Evolutionary conservation across 2,888 invertebrate species (phyloP).

Genomic region (Sphaerophoria rueppellii): DNA sequence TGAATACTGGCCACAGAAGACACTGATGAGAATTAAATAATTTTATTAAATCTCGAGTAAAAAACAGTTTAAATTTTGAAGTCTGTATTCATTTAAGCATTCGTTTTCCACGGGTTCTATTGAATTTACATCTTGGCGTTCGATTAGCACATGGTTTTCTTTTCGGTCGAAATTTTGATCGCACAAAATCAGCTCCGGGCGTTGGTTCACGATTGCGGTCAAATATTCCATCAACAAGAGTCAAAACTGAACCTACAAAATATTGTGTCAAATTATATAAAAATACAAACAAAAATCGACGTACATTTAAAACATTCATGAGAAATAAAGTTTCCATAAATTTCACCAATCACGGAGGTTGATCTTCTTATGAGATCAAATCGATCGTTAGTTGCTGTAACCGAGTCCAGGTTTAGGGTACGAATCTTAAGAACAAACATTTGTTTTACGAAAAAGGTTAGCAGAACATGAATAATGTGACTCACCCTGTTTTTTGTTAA

Average conservation of each 20-base stretch:
- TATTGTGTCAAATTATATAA: neutral
- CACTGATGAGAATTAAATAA: no score
- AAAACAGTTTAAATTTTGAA: neutral
- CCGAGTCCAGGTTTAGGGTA: slow-evolving; percentile 7
- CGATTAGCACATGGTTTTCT: neutral
- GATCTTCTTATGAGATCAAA: slow-evolving; percentile 16
- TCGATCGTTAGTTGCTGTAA: neutral
- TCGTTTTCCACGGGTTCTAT: slow-evolving; percentile 15
- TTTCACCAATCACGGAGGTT: slow-evolving; percentile 32
- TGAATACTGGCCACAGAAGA: no score
- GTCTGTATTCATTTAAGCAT: neutral
- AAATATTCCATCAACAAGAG: slow-evolving; percentile 48
- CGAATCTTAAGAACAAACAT: slow-evolving; percentile 30
- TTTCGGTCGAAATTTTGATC: slow-evolving; percentile 44
- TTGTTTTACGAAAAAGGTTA: no score
- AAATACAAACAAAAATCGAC: neutral
- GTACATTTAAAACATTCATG: slow-evolving; percentile 28
- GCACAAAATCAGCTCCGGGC: slow-evolving; percentile 36
- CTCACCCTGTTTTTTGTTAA: slow-evolving; percentile 25
- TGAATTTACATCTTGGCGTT: slow-evolving; percentile 20
- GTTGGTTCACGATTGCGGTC: slow-evolving; percentile 57
- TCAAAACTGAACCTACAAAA: slow-evolving; percentile 16
- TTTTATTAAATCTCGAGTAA: no score
- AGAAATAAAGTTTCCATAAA: slow-evolving; percentile 54
- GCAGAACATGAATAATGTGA: no score